Base-by-base conservation (phyloP, 2,797 vertebrate genomes). In the Esox masquinongy region DNA sequence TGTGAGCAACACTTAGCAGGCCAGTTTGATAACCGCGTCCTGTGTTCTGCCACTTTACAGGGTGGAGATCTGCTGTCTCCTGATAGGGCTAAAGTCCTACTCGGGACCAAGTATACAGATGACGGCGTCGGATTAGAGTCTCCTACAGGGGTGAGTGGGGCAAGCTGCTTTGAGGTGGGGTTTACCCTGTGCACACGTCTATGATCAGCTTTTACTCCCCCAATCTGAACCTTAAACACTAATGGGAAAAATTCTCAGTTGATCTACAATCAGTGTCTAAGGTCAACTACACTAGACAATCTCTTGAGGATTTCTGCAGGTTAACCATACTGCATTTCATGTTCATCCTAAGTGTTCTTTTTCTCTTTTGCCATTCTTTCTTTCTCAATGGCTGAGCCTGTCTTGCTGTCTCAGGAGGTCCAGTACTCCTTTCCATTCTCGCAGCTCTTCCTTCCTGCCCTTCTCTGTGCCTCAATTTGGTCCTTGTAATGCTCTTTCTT, bases 31-130 rank as follows among this genome's bases (percentile, higher is more conserved):
- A 71, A 80, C 56, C 69, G 16, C 19, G 34, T 71, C 50, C 5
- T 76, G 31, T 74, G 56, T 74, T 69, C 22, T 70, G 31, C 16
- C 19, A 74, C 81, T 83, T 26, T 64, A 75, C 88, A 94, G 93
- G 90, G 75, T 49, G 91, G 90, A 70, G 92, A 93, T n/a, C 93
- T 94, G 79, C 86, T 94, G 74, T 90, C 90, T 0, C 90, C 92
- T 83, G 94, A 94, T 67, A 88, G 88, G 86, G 90, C 90, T 85
- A 93, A 92, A 89, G 76, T 61, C 56, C 22, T 84, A 17, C 84
- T 91, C 61, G 88, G 86, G 11, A 75, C 86, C 63, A 86, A 87
- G 8, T 89, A 91, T 82, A 91, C 87, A 75, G 92, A 95, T 2
- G 91, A 94, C 82, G 83, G 82, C 77, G 39, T 79, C 79, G 73